Evolutionary conservation across 2,888 invertebrate genomes (phyloP), one percentile per base, ranked within the genome.

Genomic region (Lamellibrachia satsuma): DNA sequence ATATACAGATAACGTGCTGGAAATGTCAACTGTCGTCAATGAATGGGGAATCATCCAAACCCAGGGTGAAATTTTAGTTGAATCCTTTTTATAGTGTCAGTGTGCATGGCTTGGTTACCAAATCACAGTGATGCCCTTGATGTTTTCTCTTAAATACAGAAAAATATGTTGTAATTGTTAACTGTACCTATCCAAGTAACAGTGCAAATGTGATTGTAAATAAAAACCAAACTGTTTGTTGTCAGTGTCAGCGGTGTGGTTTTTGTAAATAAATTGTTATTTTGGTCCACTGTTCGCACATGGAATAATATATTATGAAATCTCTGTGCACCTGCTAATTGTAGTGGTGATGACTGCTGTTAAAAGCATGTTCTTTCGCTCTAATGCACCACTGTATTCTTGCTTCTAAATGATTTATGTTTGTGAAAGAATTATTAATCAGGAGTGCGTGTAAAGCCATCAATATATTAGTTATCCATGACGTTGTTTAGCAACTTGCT

Each of bases 401-500:
- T n/a, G 22, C 75, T 75, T 75, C 75, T 75, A 22, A 75, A 75
- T 15, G 15, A 75, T 9, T 39, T 39, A 39, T 75, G 75, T 75
- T 75, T 75, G 75, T 75, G 22, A 75, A 75, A 2, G 9, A 75
- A 75, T 4, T 22, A 0, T 1, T 75, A 75, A 75, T 75, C 22
- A 15, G 75, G 22, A 6, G 75, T 75, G 75, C 75, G 15, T 75
- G 75, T 75, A n/a, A 75, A 75, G 75, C 75, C 75, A 75, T 6
- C 22, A 60, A 15, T 75, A 39, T 39, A 75, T 75, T 75, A 75
- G 15, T 75, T 75, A 75, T 75, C 22, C 22, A n/a, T 75, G 75
- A 75, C n/a, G 75, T 75, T 75, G 75, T 75, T 22, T 75, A 75
- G 15, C 75, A 75, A 75, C 75, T 75, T 75, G 75, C n/a, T 75